A percentile compares a stretch with the other conserved stretches of the same genome.
Evolutionary conservation across 2,797 vertebrate species (phyloP).

Genomic region (Uromys caudimaculatus): DNA sequence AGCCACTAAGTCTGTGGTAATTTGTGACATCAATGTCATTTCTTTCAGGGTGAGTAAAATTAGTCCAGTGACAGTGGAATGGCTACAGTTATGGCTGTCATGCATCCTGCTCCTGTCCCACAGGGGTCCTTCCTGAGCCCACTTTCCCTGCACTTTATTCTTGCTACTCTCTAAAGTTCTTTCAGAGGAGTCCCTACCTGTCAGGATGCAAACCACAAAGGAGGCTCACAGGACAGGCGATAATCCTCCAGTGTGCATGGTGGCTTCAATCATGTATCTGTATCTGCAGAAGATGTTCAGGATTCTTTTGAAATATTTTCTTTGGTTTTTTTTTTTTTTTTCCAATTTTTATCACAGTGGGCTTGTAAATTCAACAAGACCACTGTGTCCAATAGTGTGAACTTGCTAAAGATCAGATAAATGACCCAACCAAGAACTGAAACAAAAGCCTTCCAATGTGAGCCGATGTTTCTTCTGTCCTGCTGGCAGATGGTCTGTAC

Average conservation of each 20-base stretch:
- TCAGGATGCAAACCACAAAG: not conserved
- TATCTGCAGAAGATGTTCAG: not conserved
- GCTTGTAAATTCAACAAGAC: not conserved
- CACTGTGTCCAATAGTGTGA: not conserved
- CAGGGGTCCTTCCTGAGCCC: not conserved
- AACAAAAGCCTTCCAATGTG: not conserved
- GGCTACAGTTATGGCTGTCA: not conserved
- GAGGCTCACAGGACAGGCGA: not conserved
- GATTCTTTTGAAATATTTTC: not conserved
- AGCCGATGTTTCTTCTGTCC: not conserved
- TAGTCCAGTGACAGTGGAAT: not conserved
- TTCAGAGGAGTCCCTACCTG: not conserved
- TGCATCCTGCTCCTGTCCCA: not conserved
- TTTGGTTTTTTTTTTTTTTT: not conserved
- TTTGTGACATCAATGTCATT: not conserved
- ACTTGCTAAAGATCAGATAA: not conserved
- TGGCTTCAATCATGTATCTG: not conserved
- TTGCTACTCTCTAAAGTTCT: not conserved
- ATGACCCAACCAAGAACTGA: not conserved
- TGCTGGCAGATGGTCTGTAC: not conserved
- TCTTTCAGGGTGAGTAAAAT: not conserved
- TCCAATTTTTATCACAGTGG: not conserved
- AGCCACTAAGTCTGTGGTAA: not conserved
- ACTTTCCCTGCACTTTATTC: not conserved
- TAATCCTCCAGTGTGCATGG: not conserved